Evolutionary conservation across 2,113 vertebrate genomes (phyloP).

Genomic region (Euleptes europaea): DNA sequence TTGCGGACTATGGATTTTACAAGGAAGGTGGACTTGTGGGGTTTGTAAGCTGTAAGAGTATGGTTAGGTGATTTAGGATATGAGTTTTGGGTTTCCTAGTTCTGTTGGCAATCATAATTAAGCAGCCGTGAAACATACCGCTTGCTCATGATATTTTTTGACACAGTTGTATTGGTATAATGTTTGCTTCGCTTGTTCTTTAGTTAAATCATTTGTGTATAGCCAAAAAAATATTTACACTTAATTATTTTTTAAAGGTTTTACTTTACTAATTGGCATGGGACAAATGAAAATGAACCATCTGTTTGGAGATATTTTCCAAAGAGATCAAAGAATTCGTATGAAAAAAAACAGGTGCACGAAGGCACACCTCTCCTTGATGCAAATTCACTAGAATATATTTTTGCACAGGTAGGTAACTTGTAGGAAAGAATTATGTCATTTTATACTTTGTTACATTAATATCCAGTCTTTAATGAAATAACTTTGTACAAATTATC

Average conservation of each 20-base stretch:
- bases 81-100: background rate
- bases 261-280: conserved; percentile 97
- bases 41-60: background rate
- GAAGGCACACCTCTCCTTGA: conserved; percentile 89
- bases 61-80: too few species aligned
- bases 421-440: background rate
- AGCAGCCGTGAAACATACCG: background rate
- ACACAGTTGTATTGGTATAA: background rate
- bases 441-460: background rate
- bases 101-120: background rate
- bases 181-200: background rate
- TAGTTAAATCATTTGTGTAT: accelerated
- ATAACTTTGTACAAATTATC: background rate
- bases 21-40: background rate
- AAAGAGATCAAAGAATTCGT: conserved; percentile 81
- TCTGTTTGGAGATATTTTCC: conserved; percentile 92
- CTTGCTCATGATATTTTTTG: background rate
- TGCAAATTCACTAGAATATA: conserved; percentile 86
- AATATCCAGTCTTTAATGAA: background rate
- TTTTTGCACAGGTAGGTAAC: conserved; percentile 89
- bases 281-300: conserved; percentile 88
- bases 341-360: conserved; percentile 74
- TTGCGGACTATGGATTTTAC: background rate
- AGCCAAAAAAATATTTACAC: background rate
- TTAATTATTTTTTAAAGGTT: conserved; percentile 75